phyloP scores from a whole-genome alignment of 2,797 vertebrate species.

The Zalophus californianus region DNA sequence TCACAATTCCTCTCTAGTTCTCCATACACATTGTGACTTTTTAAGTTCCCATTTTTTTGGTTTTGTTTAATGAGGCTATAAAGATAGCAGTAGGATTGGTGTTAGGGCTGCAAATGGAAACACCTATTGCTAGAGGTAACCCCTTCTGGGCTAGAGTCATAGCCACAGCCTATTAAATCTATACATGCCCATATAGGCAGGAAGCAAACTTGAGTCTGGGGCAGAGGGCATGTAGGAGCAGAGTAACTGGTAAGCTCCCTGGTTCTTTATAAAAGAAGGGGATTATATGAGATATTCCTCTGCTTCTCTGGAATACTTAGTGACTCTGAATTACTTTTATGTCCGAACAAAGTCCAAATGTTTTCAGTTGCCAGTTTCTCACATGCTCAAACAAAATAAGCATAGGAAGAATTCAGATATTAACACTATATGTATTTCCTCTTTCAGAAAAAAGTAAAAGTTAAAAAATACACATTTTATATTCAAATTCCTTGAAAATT shows the following conservation, averaged over 20 bases:
- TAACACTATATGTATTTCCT: neutral
- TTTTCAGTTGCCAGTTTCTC: conserved; percentile 18
- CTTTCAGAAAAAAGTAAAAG: neutral
- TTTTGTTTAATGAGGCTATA: neutral
- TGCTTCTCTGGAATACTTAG: neutral
- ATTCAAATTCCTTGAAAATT: conserved; percentile 8
- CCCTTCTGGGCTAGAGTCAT: neutral
- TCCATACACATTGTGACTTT: neutral
- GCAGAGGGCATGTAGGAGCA: neutral
- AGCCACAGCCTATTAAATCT: neutral
- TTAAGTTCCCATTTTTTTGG: neutral
- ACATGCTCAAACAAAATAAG: neutral
- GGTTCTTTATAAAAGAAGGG: neutral
- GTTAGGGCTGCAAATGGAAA: neutral
- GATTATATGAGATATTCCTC: neutral
- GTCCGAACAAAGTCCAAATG: neutral
- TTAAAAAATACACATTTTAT: conserved; percentile 17
- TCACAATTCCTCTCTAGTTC: neutral
- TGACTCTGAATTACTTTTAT: conserved; percentile 54
- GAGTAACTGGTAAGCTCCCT: neutral
- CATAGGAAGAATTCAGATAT: neutral
- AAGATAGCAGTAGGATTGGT: neutral
- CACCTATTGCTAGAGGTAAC: neutral
- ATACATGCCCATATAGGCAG: neutral
- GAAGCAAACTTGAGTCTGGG: neutral